Evolutionary conservation across 2,888 invertebrate species (phyloP).

Genomic region (Eupeodes latifasciatus): DNA sequence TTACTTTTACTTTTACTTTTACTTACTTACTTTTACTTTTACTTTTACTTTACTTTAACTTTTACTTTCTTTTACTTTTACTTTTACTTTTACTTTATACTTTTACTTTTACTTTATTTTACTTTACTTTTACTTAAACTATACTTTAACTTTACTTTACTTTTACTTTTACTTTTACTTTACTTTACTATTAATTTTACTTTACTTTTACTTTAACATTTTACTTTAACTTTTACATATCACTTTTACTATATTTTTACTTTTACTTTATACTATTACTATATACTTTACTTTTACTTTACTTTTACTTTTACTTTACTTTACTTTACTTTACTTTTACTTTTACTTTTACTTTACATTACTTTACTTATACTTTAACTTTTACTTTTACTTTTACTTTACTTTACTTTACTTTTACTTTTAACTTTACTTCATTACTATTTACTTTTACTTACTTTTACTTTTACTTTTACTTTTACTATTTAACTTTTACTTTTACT

Average conservation of each 20-base stretch:
- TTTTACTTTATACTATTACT: conserved; percentile 7
- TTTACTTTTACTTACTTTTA: too few species aligned
- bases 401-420: too few species aligned
- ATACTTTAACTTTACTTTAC: conserved; percentile 14
- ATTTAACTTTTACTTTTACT: conserved; percentile 7
- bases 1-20: conserved; percentile 12
- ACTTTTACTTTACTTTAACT: conserved; percentile 14
- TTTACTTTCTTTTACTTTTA: conserved; percentile 16
- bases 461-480: neutral
- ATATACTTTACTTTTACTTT: conserved; percentile 10
- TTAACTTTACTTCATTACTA: too few species aligned
- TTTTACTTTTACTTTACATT: too few species aligned
- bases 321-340: neutral
- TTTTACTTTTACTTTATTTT: conserved; percentile 16
- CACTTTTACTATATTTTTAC: neutral
- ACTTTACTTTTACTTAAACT: conserved; percentile 5
- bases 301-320: conserved; percentile 1
- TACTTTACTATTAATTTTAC: conserved; percentile 8
- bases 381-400: too few species aligned
- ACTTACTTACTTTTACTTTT: conserved; percentile 16
- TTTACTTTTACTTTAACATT: conserved; percentile 9
- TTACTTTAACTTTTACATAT: conserved; percentile 7
- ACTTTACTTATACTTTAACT: too few species aligned
- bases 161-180: conserved; percentile 12
- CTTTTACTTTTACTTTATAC: conserved; percentile 16